Percentiles rank a stretch among this genome's conserved stretches.
Evolutionary conservation across 2,888 invertebrate species (phyloP).

Genomic region (Plemyria rubiginata): DNA sequence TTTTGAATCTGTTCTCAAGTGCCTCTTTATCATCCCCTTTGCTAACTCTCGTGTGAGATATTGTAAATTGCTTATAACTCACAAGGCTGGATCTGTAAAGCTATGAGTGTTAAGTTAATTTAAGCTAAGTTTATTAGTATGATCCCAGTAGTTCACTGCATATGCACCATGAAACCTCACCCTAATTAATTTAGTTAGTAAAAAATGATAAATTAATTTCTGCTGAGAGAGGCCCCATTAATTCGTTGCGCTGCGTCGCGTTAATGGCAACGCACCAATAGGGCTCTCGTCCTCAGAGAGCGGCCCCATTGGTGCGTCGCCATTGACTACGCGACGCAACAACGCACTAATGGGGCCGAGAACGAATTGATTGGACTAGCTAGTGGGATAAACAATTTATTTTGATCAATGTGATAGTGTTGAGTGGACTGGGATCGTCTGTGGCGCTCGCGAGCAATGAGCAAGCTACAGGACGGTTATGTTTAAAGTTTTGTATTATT

Average conservation of each 20-base stretch:
- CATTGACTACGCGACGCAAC: too few relatives aligned
- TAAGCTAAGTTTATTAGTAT: slow-evolving; percentile 47
- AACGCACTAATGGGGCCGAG: too few relatives aligned
- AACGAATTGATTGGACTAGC: not conserved
- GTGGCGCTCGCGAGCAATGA: slow-evolving; percentile 50
- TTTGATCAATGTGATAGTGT: slow-evolving; percentile 42
- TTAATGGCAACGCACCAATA: too few relatives aligned
- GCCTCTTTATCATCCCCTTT: slow-evolving; percentile 73
- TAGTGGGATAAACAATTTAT: slow-evolving; percentile 25
- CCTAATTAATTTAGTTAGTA: too few relatives aligned
- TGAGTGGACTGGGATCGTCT: slow-evolving; percentile 30
- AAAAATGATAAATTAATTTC: too few relatives aligned
- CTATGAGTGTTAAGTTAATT: slow-evolving; percentile 49
- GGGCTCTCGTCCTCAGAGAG: too few relatives aligned
- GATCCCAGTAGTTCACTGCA: slow-evolving; percentile 13
- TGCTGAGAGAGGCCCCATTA: too few relatives aligned
- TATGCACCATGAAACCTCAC: slow-evolving; percentile 16
- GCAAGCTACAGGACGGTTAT: slow-evolving; percentile 58
- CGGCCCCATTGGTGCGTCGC: too few relatives aligned
- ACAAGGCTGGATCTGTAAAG: slow-evolving; percentile 70
- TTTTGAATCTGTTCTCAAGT: slow-evolving; percentile 75
- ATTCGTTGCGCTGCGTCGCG: too few relatives aligned
- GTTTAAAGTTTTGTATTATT: slow-evolving; percentile 71
- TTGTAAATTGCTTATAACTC: slow-evolving; percentile 74
- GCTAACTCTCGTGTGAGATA: slow-evolving; percentile 76